phyloP scores from a whole-genome alignment of 1,140 invertebrate species.

The Aphis craccivora region DNA sequence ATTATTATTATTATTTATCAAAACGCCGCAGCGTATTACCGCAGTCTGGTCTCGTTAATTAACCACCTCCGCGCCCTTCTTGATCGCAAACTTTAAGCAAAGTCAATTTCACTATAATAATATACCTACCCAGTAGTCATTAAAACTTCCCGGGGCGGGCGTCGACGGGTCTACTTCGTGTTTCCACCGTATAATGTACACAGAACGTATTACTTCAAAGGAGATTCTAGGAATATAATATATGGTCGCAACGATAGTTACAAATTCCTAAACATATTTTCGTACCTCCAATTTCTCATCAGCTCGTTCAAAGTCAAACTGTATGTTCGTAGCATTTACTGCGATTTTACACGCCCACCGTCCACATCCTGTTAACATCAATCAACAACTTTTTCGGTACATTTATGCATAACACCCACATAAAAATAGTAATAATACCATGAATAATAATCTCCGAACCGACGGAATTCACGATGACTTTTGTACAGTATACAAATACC shows the following conservation, averaged over 20 bases:
- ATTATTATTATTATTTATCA: slow-evolving; percentile 19
- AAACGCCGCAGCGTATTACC: background rate
- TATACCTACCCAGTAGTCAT: slow-evolving; percentile 25
- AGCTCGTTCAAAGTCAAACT: background rate
- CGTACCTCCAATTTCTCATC: background rate
- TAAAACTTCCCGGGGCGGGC: background rate
- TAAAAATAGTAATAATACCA: background rate
- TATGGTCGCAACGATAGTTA: background rate
- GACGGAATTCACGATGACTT: background rate
- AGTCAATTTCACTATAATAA: background rate
- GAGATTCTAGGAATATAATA: background rate
- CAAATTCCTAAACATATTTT: background rate
- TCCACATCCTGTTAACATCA: background rate
- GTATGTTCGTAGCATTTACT: background rate
- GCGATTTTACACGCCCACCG: background rate
- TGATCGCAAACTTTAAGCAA: slow-evolving; percentile 9
- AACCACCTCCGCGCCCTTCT: background rate
- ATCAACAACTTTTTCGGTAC: background rate
- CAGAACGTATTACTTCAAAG: background rate
- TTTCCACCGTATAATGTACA: background rate
- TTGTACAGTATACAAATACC: background rate
- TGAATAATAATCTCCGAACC: background rate
- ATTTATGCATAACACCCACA: background rate
- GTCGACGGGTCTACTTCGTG: background rate
- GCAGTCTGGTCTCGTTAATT: slow-evolving; percentile 31